Conservation (phyloP, 2,888 invertebrate genomes). For the Mechanitis messenoides region DNA sequence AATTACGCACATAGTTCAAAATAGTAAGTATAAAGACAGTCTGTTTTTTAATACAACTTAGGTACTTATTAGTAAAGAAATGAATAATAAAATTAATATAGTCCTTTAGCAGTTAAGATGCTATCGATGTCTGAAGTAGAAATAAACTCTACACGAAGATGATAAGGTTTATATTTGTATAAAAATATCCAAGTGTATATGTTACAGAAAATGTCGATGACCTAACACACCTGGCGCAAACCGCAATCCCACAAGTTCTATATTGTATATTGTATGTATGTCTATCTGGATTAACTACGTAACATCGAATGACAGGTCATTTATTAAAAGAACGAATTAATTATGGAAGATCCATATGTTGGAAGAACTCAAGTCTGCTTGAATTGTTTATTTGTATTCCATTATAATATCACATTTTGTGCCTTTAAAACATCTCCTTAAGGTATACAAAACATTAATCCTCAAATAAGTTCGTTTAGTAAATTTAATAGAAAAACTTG, state of each 20-base stretch:
- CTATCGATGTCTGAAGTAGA: conserved; percentile 9
- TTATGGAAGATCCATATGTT: background rate
- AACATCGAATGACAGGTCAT: conserved; percentile 8
- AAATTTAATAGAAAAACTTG: too few species aligned
- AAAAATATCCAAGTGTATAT: conserved; percentile 22
- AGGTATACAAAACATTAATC: too few species aligned
- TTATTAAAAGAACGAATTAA: conserved; percentile 7
- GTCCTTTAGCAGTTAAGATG: conserved; percentile 19
- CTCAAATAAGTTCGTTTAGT: too few species aligned
- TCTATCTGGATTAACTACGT: conserved; percentile 20
- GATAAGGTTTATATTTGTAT: conserved; percentile 20
- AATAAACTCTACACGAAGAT: background rate
- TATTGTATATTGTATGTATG: conserved; percentile 24
- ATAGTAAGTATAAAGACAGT: too few species aligned
- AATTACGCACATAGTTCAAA: too few species aligned
- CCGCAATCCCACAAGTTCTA: conserved; percentile 37
- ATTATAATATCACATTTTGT: too few species aligned
- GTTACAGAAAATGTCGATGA: conserved; percentile 40
- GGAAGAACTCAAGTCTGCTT: too few species aligned
- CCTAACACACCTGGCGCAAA: conserved; percentile 40
- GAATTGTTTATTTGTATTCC: too few species aligned
- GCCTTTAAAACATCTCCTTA: too few species aligned
- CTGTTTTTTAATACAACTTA: too few species aligned
- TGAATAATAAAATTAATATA: conserved; percentile 25
- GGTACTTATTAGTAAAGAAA: conserved; percentile 11